These are phyloP conservation scores for Philantomba maxwellii DNA, from an alignment of 2,113 vertebrate genomes.

Conservation along the genomic window DNA sequence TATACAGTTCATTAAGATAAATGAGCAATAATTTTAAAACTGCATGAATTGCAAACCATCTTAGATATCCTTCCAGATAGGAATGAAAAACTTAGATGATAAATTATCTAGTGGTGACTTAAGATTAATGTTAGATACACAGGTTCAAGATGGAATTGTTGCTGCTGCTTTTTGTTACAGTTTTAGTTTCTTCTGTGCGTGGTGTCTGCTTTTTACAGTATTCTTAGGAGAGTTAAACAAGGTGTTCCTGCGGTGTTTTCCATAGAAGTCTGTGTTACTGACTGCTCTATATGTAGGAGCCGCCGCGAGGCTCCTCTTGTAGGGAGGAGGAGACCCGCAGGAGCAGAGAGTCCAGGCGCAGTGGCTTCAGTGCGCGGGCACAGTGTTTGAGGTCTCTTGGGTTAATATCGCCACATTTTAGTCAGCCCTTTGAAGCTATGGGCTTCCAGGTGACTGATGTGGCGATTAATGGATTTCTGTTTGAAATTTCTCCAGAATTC, in stretches of 20 bases:
- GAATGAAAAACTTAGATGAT: not conserved
- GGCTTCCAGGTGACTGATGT: not conserved
- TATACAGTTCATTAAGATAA: not conserved
- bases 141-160: not conserved
- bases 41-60: not conserved
- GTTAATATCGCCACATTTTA: not conserved
- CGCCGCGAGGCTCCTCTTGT: not conserved
- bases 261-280: not conserved
- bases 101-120: not conserved
- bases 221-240: not conserved
- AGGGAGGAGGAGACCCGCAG: not conserved
- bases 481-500: not conserved
- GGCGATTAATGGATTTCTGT: not conserved
- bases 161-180: not conserved
- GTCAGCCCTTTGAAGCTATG: not conserved
- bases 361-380: fast-evolving
- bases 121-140: not conserved
- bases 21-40: not conserved
- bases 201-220: not conserved
- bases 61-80: not conserved
- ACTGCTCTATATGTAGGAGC: not conserved
- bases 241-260: not conserved
- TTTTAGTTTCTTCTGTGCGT: not conserved
- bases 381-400: not conserved
- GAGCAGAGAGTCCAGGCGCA: not conserved